Evolutionary conservation across 2,797 vertebrate genomes (phyloP), one percentile per base, ranked within the genome.

Genomic region (Sebastes matsubarae): DNA sequence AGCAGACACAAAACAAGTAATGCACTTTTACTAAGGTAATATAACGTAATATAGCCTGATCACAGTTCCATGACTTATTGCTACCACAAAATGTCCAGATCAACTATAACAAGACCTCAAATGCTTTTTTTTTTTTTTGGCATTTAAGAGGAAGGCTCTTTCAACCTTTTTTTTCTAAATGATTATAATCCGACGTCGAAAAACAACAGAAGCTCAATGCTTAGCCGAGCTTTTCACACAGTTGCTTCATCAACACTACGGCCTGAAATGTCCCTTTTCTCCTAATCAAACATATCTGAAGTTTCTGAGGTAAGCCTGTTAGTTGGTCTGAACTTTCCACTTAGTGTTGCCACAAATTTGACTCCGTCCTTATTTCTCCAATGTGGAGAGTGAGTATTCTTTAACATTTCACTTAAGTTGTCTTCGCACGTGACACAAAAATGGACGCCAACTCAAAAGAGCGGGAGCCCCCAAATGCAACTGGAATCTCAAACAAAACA

Each of bases 371-470:
- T 88, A 85, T 85, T 91, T 94, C 95, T 96, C 95, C 95, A 96
- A 96, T 96, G 95, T 96, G 96, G 95, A 96, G 96, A 94, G 86
- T 72, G 91, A 92, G 87, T 87, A 93, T 67, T 89, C 60, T 46
- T 46, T 65, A 92, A 90, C 84, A 81, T 86, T 88, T 93, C 83
- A 89, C 87, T 91, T 76, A 91, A 89, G 83, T 85, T 90, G 85
- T 93, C 87, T 88, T 85, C 66, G 81, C 93, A 86, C 86, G 81
- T 85, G 88, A 94, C 83, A 84, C 84, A 89, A 90, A 90, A 89
- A 90, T 67, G 86, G 92, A 89, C 86, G 85, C 79, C 76, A 87
- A 90, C 82, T 88, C 75, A 87, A 85, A 85, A 83, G 55, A 83
- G 67, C 4, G 72, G 75, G 86, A 80, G 81, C 75, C 71, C 72